Base-by-base conservation (phyloP, 1,140 invertebrate species). In the Micrasema minimum region DNA sequence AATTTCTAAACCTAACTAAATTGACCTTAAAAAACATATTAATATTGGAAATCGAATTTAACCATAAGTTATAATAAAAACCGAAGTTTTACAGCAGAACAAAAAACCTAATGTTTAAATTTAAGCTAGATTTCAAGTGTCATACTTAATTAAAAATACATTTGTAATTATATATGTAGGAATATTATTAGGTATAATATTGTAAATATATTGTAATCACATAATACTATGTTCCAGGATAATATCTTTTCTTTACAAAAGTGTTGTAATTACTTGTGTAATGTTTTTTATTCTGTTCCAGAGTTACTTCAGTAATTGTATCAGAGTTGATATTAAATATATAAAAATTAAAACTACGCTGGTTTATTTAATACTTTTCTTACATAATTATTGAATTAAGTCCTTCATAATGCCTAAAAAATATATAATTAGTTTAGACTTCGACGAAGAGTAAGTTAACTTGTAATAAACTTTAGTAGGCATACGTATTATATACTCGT, bases 1-100 rank as follows among this genome's bases (percentile, higher is more conserved):
- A 79, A 78, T 23, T 82, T 79, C 67, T 81, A 82, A 77, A 62
- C 14, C 26, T 31, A 7, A 31, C 26, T 31, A 31, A 31, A 31
- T 31, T 31, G 7, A 31, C 7, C 26, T 31, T 31, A 4, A 31
- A 31, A 31, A 31, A 31, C 26, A 31, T 4, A 31, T 31, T 31
- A 31, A 2, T 7, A 31, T 31, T 31, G 26, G 26, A 31, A 31
- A 31, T 2, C 26, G 7, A 4, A 31, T 31, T 2, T 2, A 31
- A 31, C 26, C 26, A 4, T 2, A 31, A 31, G n/a, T n/a, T 31
- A 31, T 31, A 31, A 31, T 31, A 31, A 31, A 4, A 4, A 31
- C 7, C 7, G 7, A 4, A 7, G 2, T 31, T 4, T 7, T 7
- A 31, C 7, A 7, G 2, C 7, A 4, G 2, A 4, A 7, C 7